Conservation (phyloP, 92 coral and sea anemone genomes). For the Zoanthus sansibaricus region DNA sequence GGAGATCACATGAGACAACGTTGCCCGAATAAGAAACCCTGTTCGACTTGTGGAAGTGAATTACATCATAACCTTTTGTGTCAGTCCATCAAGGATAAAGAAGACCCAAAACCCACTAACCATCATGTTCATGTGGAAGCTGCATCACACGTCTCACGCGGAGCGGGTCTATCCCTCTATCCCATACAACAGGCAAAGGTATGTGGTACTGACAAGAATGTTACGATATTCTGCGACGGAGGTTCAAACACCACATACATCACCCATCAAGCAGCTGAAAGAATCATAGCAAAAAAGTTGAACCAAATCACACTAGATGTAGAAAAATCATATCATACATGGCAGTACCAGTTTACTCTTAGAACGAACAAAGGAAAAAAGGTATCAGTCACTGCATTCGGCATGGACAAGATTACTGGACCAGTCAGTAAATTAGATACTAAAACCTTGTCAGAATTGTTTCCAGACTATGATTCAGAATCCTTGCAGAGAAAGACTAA, state of each 20-base stretch:
- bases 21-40: constrained; percentile 65
- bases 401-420: constrained; percentile 65
- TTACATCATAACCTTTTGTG: constrained; percentile 67
- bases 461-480: constrained; percentile 58
- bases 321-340: constrained; percentile 48
- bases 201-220: constrained; percentile 61
- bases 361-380: constrained; percentile 46
- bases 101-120: constrained; percentile 22
- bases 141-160: constrained; percentile 46
- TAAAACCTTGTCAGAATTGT: constrained; percentile 42
- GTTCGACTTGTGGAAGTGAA: constrained; percentile 66
- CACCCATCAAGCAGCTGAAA: constrained; percentile 75
- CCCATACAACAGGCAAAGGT: constrained; percentile 73
- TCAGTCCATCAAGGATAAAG: constrained; percentile 34
- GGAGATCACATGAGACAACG: constrained; percentile 59
- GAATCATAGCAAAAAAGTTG: constrained; percentile 58
- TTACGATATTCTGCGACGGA: constrained; percentile 69
- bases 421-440: constrained; percentile 49
- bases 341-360: constrained; percentile 61
- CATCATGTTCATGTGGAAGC: constrained; percentile 38
- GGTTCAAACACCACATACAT: constrained; percentile 75
- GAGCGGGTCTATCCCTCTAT: constrained; percentile 64
- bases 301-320: constrained; percentile 14
- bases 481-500: constrained; percentile 32
- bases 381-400: constrained; percentile 49